Percentiles rank a stretch among this genome's conserved stretches.
phyloP scores from a whole-genome alignment of 2,797 vertebrate genomes.

The Distichodus sexfasciatus region DNA sequence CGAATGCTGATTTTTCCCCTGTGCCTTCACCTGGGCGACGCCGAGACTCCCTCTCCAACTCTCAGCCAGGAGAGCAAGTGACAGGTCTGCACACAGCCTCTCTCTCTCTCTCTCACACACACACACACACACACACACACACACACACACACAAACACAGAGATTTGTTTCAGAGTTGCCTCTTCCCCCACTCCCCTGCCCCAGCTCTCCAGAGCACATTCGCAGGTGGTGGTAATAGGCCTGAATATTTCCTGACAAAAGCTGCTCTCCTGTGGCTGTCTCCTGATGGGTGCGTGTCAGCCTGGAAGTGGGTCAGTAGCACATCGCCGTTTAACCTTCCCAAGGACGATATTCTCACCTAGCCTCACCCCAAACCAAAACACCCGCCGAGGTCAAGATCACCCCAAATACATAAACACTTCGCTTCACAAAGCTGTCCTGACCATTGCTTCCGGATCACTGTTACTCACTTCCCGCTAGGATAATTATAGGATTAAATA shows the following conservation, averaged over 20 bases:
- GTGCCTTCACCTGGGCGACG: slow-evolving; percentile 43
- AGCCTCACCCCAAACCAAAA: background rate
- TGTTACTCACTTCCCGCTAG: too few relatives aligned
- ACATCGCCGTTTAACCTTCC: slow-evolving; percentile 43
- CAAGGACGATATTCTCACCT: slow-evolving; percentile 32
- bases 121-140: slow-evolving; percentile 26
- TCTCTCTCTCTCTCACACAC: slow-evolving; percentile 36
- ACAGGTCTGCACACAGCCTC: slow-evolving; percentile 53
- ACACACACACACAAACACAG: slow-evolving; percentile 14
- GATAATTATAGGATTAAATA: too few relatives aligned
- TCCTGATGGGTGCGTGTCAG: slow-evolving; percentile 49
- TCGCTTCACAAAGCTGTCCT: background rate
- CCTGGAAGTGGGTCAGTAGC: slow-evolving; percentile 48
- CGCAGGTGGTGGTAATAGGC: slow-evolving; percentile 59
- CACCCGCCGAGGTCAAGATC: background rate
- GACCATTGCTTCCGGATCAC: too few relatives aligned
- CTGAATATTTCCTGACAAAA: slow-evolving; percentile 61
- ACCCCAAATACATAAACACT: background rate
- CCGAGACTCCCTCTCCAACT: slow-evolving; percentile 40
- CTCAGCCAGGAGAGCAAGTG: slow-evolving; percentile 54
- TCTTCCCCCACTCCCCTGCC: slow-evolving; percentile 38
- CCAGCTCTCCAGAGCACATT: slow-evolving; percentile 57
- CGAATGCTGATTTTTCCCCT: slow-evolving; percentile 57
- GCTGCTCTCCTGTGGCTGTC: slow-evolving; percentile 39
- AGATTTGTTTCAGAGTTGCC: slow-evolving; percentile 50